Conservation (phyloP, 2,113 vertebrate genomes). For the Peromyscus polionotus region DNA sequence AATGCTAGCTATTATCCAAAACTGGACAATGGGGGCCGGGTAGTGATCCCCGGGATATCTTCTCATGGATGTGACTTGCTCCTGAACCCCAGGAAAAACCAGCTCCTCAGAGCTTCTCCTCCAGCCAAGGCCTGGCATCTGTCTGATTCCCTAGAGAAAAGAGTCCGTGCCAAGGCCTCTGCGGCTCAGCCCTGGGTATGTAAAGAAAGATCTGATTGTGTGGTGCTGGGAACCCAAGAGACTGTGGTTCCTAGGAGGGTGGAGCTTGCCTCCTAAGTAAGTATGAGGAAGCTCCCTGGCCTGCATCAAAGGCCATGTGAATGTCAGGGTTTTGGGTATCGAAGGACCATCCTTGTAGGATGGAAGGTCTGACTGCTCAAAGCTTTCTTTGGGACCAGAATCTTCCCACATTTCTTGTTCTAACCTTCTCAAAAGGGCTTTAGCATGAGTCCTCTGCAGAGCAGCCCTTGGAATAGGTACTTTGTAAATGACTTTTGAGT, state of each 20-base stretch:
- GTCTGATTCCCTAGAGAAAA: neutral
- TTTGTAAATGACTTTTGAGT: neutral
- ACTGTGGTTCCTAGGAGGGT: neutral
- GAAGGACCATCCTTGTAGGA: neutral
- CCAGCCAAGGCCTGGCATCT: neutral
- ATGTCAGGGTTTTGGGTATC: neutral
- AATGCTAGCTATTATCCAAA: neutral
- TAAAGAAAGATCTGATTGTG: neutral
- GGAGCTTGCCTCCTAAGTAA: neutral
- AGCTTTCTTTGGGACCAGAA: neutral
- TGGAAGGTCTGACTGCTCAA: neutral
- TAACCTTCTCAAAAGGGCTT: neutral
- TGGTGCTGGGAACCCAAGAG: neutral
- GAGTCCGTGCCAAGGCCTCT: neutral
- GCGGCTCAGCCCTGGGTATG: too few relatives aligned
- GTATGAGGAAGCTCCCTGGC: neutral
- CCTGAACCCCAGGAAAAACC: neutral
- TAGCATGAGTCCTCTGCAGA: neutral
- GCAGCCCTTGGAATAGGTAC: neutral
- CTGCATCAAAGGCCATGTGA: neutral
- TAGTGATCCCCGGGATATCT: neutral
- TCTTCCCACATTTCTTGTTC: neutral
- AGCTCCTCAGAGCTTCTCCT: too few relatives aligned
- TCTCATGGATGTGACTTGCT: neutral
- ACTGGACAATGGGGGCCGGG: neutral